Percentiles rank a stretch among this genome's conserved stretches.
Evolutionary conservation across 2,888 invertebrate genomes (phyloP).

Genomic region (Emmelina monodactyla): DNA sequence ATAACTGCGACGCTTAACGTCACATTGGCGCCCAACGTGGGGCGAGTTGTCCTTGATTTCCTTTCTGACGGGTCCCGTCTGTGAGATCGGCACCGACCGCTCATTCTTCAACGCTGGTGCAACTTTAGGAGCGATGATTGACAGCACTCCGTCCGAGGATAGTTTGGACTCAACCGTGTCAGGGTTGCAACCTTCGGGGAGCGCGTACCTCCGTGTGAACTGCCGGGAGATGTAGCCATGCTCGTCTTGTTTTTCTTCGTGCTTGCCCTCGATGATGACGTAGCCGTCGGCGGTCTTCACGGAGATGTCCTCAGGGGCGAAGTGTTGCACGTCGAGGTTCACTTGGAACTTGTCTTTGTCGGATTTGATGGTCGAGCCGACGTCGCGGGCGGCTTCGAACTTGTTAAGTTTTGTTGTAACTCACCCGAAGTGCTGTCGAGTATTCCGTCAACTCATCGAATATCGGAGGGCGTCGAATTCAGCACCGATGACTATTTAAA

Average conservation of each 20-base stretch:
- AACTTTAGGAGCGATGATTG: conserved; percentile 67
- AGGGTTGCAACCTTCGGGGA: conserved; percentile 75
- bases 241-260: conserved; percentile 76
- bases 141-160: conserved; percentile 78
- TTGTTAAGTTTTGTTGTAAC: too few species aligned
- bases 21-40: too few species aligned
- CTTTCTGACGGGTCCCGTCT: conserved; percentile 62
- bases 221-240: conserved; percentile 76
- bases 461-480: too few species aligned
- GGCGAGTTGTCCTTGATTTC: conserved; percentile 49
- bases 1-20: too few species aligned
- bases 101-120: conserved; percentile 33
- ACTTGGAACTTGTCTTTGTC: conserved; percentile 68
- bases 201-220: conserved; percentile 72
- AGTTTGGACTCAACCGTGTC: conserved; percentile 72
- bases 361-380: conserved; percentile 51
- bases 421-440: too few species aligned
- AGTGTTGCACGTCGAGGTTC: conserved; percentile 76
- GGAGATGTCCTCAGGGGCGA: conserved; percentile 74
- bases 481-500: too few species aligned
- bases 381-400: conserved; percentile 43
- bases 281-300: conserved; percentile 74
- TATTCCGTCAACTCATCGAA: too few species aligned
- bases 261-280: conserved; percentile 76
- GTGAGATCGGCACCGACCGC: conserved; percentile 63